phyloP scores from a whole-genome alignment of 2,888 invertebrate species.

The Marasmarcha lunaedactyla region DNA sequence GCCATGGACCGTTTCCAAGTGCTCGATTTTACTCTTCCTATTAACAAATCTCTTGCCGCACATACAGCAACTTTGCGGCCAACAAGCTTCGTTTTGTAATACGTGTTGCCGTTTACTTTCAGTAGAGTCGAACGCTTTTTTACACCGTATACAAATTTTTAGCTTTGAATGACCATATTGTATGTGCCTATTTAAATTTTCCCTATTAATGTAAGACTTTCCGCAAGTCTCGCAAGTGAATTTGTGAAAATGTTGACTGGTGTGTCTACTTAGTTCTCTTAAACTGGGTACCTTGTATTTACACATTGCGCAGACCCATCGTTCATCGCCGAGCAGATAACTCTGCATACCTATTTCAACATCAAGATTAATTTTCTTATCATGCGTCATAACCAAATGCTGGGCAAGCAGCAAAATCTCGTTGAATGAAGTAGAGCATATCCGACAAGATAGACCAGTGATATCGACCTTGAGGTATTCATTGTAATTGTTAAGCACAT shows the following conservation, averaged over 20 bases:
- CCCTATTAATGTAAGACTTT: conserved; percentile 31
- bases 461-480: conserved; percentile 39
- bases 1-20: conserved; percentile 24
- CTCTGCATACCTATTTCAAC: conserved; percentile 35
- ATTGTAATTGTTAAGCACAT: conserved; percentile 28
- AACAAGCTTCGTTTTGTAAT: conserved; percentile 21
- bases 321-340: conserved; percentile 28
- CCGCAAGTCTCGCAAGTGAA: conserved; percentile 43
- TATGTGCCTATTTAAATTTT: conserved; percentile 28
- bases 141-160: conserved; percentile 26
- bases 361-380: conserved; percentile 21
- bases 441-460: not conserved
- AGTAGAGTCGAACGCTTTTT: conserved; percentile 21
- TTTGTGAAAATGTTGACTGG: conserved; percentile 34
- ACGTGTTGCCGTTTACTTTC: conserved; percentile 25
- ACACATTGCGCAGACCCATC: conserved; percentile 35
- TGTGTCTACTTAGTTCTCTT: conserved; percentile 34
- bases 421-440: conserved; percentile 11
- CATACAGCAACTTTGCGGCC: conserved; percentile 24
- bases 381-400: conserved; percentile 18
- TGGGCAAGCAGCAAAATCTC: conserved; percentile 13
- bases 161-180: conserved; percentile 17
- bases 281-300: conserved; percentile 26
- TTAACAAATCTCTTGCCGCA: conserved; percentile 27
- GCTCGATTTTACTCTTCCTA: conserved; percentile 23